Evolutionary conservation across 2,888 invertebrate genomes (phyloP).

Genomic region (Falcaria lacertinaria): DNA sequence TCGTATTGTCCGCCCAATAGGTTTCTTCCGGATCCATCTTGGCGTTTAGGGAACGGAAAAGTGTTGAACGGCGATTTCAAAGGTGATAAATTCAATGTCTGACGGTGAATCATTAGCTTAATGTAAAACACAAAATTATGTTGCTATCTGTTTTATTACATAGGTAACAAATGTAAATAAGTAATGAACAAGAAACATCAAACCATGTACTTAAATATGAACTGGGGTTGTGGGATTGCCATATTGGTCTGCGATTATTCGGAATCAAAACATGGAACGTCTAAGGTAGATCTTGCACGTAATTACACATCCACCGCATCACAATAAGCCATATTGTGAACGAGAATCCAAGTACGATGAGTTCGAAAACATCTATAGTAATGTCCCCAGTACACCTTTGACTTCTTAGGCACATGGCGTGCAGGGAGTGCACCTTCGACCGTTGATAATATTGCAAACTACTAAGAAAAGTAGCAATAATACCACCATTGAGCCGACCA

Average conservation of each 20-base stretch:
- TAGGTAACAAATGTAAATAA: no score
- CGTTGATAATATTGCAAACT: constrained; percentile 15
- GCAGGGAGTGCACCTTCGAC: not conserved
- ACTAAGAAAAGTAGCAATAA: constrained; percentile 26
- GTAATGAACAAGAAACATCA: no score
- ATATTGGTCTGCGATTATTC: no score
- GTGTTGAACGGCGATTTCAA: no score
- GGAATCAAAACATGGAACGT: no score
- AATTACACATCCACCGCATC: constrained; percentile 38
- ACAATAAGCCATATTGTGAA: constrained; percentile 42
- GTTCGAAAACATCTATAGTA: constrained; percentile 15
- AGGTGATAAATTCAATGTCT: not conserved
- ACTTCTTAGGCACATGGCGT: not conserved
- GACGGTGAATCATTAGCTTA: no score
- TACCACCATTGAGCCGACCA: constrained; percentile 30
- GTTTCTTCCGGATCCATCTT: constrained; percentile 3
- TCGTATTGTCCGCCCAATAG: constrained; percentile 7
- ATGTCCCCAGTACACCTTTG: not conserved
- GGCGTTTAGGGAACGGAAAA: not conserved
- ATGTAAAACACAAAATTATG: no score
- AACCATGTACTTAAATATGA: no score
- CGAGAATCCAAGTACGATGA: constrained; percentile 28
- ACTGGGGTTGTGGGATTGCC: no score
- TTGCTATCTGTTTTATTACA: no score
- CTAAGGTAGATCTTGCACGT: constrained; percentile 33